Conservation (phyloP, 2,113 vertebrate species). For the Cololabis saira region DNA sequence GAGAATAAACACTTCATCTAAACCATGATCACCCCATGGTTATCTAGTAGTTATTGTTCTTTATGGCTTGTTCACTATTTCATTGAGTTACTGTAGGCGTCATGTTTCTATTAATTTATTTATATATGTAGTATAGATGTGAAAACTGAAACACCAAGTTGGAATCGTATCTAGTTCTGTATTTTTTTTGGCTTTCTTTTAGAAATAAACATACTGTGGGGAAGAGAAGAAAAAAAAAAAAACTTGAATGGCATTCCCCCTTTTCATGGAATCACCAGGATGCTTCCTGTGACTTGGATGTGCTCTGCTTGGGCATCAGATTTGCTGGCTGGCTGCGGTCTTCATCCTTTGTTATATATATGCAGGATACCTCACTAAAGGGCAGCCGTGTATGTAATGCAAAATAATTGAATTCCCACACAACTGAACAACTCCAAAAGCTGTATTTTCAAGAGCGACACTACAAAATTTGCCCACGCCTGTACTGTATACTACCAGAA, state of each 20-base stretch:
- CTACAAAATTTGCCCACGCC: background rate
- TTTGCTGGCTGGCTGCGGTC: constrained; percentile 15
- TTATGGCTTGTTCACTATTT: background rate
- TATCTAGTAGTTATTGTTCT: too few species aligned
- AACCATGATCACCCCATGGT: too few species aligned
- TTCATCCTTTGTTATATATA: constrained; percentile 26
- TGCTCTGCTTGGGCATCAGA: constrained; percentile 4
- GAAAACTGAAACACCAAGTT: constrained; percentile 12
- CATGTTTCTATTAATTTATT: too few species aligned
- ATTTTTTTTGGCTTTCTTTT: background rate
- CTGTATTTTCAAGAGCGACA: background rate
- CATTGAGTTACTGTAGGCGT: background rate
- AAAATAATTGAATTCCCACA: background rate
- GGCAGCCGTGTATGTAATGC: background rate
- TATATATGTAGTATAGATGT: too few species aligned
- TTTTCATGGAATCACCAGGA: constrained; percentile 41
- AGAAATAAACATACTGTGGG: constrained; percentile 10
- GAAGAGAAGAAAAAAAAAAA: constrained; percentile 15
- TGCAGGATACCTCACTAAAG: constrained; percentile 22
- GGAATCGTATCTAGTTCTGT: too few species aligned
- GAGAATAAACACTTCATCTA: too few species aligned
- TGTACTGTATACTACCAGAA: too few species aligned
- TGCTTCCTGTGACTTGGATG: constrained; percentile 32
- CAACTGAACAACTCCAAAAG: constrained; percentile 1
- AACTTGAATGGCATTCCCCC: constrained; percentile 30